Evolutionary conservation across 2,797 vertebrate genomes (phyloP).

Genomic region (Spinibarbus caldwelli): DNA sequence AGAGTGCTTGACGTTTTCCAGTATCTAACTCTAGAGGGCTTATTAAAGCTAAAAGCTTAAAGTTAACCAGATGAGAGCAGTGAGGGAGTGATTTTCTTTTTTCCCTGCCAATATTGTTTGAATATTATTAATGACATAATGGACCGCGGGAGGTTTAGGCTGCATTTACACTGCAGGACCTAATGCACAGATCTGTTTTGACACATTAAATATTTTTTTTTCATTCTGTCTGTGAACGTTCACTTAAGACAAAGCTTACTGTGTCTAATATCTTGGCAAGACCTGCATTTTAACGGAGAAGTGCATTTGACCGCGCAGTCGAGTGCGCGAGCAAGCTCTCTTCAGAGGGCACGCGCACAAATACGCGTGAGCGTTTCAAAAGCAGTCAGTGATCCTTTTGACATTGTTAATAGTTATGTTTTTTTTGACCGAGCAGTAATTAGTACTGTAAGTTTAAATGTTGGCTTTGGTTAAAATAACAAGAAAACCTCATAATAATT

Average conservation of each 20-base stretch:
- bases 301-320: not conserved
- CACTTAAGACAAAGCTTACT: not conserved
- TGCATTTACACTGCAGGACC: not conserved
- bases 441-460: not conserved
- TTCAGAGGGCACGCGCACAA: not conserved
- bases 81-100: conserved; percentile 8
- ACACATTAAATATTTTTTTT: not conserved
- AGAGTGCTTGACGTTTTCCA: conserved; percentile 24
- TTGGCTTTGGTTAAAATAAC: not conserved
- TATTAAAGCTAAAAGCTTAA: not conserved
- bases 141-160: not conserved
- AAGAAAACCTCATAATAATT: not conserved
- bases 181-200: not conserved
- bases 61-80: conserved; percentile 8
- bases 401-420: not conserved
- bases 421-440: not conserved
- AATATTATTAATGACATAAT: not conserved
- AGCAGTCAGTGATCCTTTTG: not conserved
- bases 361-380: not conserved
- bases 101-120: not conserved
- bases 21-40: conserved; percentile 22
- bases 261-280: not conserved
- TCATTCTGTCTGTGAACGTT: not conserved
- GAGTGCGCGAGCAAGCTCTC: not conserved
- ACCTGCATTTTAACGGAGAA: conserved; percentile 2